phyloP scores from a whole-genome alignment of 2,797 vertebrate genomes.

The Cuniculus paca region DNA sequence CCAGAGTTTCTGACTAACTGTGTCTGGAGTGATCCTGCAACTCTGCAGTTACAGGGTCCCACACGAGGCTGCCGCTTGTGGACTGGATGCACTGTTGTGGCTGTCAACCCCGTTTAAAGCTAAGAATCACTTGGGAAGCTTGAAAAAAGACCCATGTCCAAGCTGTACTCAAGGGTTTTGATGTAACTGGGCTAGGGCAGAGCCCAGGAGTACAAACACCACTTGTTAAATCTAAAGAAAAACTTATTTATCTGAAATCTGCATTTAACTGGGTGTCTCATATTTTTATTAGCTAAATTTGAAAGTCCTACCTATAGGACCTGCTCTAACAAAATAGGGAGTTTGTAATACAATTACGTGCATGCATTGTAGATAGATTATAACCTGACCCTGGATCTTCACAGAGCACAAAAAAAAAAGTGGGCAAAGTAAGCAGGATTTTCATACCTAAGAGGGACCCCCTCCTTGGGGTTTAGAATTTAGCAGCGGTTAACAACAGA shows the following conservation, averaged over 20 bases:
- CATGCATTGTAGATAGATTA: not conserved
- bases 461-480: not conserved
- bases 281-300: slow-evolving; percentile 57
- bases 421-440: not conserved
- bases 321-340: not conserved
- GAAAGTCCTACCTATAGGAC: not conserved
- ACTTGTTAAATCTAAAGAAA: not conserved
- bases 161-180: not conserved
- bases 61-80: not conserved
- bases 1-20: not conserved
- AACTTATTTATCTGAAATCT: slow-evolving; percentile 43
- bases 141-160: not conserved
- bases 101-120: not conserved
- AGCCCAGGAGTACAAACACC: not conserved
- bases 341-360: not conserved
- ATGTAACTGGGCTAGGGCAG: not conserved
- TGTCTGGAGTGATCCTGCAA: not conserved
- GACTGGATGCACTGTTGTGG: not conserved
- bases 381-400: not conserved
- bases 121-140: not conserved
- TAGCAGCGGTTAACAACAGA: slow-evolving; percentile 34
- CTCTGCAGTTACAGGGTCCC: not conserved
- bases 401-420: not conserved
- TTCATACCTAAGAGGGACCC: not conserved
- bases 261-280: not conserved